Conservation (phyloP, 2,888 invertebrate species). For the Eupithecia vulgata region DNA sequence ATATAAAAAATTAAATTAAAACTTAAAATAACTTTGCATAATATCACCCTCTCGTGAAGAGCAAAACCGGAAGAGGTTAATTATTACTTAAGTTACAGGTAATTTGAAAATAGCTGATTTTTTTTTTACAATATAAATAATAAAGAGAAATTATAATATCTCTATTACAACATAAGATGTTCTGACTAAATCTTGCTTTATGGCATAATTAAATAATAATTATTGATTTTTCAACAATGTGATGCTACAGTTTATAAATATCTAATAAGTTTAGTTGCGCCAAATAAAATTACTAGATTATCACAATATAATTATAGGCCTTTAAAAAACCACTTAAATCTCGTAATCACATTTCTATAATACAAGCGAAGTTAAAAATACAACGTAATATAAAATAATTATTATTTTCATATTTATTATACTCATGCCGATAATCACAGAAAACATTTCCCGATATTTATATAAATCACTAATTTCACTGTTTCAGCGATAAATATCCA, state of each 20-base stretch:
- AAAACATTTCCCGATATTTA: slow-evolving; percentile 17
- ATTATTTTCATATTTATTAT: slow-evolving; percentile 25
- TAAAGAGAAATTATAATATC: background rate
- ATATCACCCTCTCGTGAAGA: slow-evolving; percentile 43
- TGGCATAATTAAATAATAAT: background rate
- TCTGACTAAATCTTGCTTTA: background rate
- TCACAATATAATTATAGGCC: slow-evolving; percentile 54
- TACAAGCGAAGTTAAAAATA: slow-evolving; percentile 40
- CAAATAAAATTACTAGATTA: slow-evolving; percentile 45
- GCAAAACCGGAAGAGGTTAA: slow-evolving; percentile 41
- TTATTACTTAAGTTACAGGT: background rate
- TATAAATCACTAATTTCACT: slow-evolving; percentile 8
- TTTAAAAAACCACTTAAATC: slow-evolving; percentile 53
- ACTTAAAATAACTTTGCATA: slow-evolving; percentile 52
- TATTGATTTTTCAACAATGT: background rate
- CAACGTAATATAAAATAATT: slow-evolving; percentile 23
- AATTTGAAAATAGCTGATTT: background rate
- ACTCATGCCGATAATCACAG: slow-evolving; percentile 33
- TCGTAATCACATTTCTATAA: slow-evolving; percentile 45
- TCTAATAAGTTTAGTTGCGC: slow-evolving; percentile 9
- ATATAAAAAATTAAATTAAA: slow-evolving; percentile 57
- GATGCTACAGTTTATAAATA: slow-evolving; percentile 1
- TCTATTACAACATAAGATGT: background rate
- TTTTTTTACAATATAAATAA: background rate
- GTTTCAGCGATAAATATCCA: background rate